Conservation (phyloP, 2,888 invertebrate species). For the Erpobdella octoculata region DNA sequence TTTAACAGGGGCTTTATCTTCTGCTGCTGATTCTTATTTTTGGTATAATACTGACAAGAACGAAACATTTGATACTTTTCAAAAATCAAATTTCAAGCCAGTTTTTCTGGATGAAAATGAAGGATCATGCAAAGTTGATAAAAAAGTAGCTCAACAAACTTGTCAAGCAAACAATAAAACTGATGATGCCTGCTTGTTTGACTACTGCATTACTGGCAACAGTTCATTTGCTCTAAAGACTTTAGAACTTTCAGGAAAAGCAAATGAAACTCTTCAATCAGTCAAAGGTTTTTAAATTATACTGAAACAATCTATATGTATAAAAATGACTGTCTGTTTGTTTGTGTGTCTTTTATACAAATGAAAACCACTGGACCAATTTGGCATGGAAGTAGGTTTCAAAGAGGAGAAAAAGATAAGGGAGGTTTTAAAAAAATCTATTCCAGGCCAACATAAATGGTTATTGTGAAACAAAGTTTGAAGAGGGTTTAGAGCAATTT, state of each 20-base stretch:
- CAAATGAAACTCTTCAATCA: not conserved
- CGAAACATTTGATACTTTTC: conserved; percentile 12
- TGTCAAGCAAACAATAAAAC: not conserved
- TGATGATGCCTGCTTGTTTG: conserved; percentile 9
- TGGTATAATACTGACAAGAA: conserved; percentile 22
- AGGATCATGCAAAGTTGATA: not conserved
- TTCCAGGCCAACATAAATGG: too few relatives aligned
- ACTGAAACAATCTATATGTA: too few relatives aligned
- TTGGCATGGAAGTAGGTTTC: too few relatives aligned
- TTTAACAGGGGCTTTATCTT: conserved; percentile 19
- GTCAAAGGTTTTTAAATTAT: too few relatives aligned
- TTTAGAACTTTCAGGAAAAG: not conserved
- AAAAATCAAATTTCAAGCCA: conserved; percentile 8
- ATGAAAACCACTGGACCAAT: too few relatives aligned
- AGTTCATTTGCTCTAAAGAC: not conserved
- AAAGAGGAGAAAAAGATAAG: too few relatives aligned
- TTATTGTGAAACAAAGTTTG: too few relatives aligned
- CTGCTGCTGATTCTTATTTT: not conserved
- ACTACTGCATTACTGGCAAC: conserved; percentile 11
- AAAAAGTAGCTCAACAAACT: not conserved
- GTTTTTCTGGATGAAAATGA: conserved; percentile 12
- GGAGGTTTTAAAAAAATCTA: too few relatives aligned
- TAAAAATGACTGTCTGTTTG: too few relatives aligned
- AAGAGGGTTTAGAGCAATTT: too few relatives aligned
- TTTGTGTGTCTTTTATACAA: too few relatives aligned